Evolutionary conservation across 2,113 vertebrate genomes (phyloP), one percentile per base, ranked within the genome.

Genomic region (Nymphicus hollandicus): DNA sequence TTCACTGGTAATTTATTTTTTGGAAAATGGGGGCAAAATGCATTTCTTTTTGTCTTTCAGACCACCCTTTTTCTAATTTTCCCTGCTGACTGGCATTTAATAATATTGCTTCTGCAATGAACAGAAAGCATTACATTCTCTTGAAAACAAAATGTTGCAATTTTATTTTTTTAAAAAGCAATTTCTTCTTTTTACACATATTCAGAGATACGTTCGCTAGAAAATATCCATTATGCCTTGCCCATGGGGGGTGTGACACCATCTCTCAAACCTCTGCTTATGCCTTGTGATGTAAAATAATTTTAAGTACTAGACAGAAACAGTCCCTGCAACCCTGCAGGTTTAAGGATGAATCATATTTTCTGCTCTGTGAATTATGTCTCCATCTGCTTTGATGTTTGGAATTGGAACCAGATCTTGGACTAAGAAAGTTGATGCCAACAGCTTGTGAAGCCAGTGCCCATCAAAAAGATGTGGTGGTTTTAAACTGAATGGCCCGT

Each of bases 1-100:
- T 77, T 92, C 86, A 82, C 4, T 93, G 86, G 69, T 69, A 83
- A 96, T 96, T 93, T 93, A 88, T 89, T 94, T 91, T 94, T 81
- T 64, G 47, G 79, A 73, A 92, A 96, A 93, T 58, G 44, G 65
- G 13, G 44, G 37, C 16, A 49, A 93, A 96, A 93, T n/a, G 12
- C 77, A 72, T 92, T 92, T 93, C 17, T 76, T 92, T 88, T 74
- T 71, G 41, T 86, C 81, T 88, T 91, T 52, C 64, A 81, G 63
- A 72, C 50, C 84, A 92, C 80, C 68, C n/a, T 83, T 91, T 89
- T 88, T 77, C 89, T 88, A 90, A 70, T 91, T 95, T 91, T 95
- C 88, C 82, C 74, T 83, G 82, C 55, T 61, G 22, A 90, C 64
- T 92, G 71, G 72, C 80, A 90, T 86, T 92, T 96, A 94, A 90